Conservation (phyloP, 2,113 vertebrate genomes). For the Alaudala cheleensis region DNA sequence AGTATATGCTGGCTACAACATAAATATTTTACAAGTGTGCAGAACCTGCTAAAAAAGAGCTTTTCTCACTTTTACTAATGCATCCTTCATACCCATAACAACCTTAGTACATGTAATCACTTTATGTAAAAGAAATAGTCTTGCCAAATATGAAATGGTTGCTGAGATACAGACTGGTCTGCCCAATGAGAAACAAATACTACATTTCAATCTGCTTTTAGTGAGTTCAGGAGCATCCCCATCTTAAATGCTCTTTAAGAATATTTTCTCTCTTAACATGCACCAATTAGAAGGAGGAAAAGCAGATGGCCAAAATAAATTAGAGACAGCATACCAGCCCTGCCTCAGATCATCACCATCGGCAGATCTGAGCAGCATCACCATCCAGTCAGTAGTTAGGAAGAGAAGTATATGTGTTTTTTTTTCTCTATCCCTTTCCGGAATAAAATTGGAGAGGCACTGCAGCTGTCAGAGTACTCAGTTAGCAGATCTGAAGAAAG, state of each 20-base stretch:
- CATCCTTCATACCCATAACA: not conserved
- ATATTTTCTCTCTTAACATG: not conserved
- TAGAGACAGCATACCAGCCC: not conserved
- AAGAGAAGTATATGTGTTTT: not conserved
- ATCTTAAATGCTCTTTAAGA: not conserved
- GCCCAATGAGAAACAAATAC: not conserved
- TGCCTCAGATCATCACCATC: constrained; percentile 12
- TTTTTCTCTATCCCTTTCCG: not conserved
- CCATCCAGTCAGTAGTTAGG: constrained; percentile 1
- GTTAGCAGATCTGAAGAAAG: not conserved
- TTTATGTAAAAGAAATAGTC: not conserved
- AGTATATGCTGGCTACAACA: not conserved
- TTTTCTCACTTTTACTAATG: constrained; percentile 35
- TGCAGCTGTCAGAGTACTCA: not conserved
- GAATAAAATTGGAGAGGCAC: not conserved
- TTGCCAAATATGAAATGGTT: not conserved
- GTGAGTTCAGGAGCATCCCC: not conserved
- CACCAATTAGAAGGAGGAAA: constrained; percentile 46
- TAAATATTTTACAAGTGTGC: constrained; percentile 12
- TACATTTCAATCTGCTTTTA: constrained; percentile 28
- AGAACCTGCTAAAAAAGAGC: not conserved
- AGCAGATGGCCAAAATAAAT: constrained; percentile 65
- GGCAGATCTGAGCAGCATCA: constrained; percentile 3
- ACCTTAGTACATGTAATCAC: not conserved
- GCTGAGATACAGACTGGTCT: constrained; percentile 13